These are phyloP conservation scores for Metallyticus violacea DNA, from an alignment of 2,888 invertebrate genomes.

Conservation along the genomic window DNA sequence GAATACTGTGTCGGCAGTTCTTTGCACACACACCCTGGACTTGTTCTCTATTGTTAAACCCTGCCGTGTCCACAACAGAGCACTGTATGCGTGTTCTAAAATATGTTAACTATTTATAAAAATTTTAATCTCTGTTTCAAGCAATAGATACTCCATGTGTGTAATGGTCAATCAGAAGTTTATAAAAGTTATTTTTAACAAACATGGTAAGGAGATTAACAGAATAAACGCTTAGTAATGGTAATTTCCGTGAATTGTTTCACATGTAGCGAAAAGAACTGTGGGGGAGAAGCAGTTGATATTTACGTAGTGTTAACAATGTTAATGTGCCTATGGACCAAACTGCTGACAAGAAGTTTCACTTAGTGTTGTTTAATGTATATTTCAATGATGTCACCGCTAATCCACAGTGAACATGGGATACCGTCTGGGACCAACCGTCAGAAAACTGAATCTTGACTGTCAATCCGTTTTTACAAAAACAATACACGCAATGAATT, in stretches of 20 bases:
- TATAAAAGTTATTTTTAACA: constrained; percentile 7
- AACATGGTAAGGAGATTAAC: constrained; percentile 6
- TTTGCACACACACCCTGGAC: not conserved
- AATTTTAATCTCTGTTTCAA: constrained; percentile 5
- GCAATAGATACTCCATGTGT: not conserved
- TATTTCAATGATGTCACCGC: not conserved
- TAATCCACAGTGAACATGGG: not conserved
- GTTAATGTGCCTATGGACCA: constrained; percentile 5
- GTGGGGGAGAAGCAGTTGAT: not conserved
- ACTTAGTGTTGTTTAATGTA: constrained; percentile 5
- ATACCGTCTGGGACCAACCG: constrained; percentile 2
- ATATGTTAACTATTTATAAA: not conserved
- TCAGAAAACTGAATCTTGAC: too few relatives aligned
- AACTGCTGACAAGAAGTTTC: not conserved
- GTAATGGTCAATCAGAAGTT: not conserved
- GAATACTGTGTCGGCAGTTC: not conserved
- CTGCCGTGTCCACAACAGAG: not conserved
- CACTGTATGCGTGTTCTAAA: not conserved
- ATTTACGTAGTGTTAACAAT: not conserved
- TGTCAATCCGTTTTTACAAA: not conserved
- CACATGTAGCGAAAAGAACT: too few relatives aligned
- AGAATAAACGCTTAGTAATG: too few relatives aligned
- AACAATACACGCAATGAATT: not conserved
- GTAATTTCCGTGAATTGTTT: too few relatives aligned
- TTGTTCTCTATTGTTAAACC: not conserved